These are phyloP conservation scores for Centropristis striata DNA, from an alignment of 2,113 vertebrate species.

Conservation along the genomic window DNA sequence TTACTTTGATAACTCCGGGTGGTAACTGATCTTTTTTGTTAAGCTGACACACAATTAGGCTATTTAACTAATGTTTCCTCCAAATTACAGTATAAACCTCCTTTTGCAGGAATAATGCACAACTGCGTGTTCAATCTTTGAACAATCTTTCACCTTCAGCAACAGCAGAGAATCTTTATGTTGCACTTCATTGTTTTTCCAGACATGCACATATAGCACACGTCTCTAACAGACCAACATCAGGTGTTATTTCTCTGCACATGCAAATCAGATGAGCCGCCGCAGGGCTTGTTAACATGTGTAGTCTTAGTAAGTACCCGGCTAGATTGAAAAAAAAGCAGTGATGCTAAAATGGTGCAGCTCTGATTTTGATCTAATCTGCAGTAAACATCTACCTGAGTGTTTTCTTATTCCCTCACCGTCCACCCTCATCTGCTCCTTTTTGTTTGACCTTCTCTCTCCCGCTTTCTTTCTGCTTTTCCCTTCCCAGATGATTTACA, in stretches of 20 bases:
- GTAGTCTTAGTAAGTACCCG: background rate
- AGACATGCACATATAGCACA: no score
- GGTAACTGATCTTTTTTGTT: background rate
- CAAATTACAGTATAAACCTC: background rate
- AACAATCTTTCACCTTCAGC: background rate
- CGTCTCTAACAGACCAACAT: background rate
- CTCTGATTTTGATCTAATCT: background rate
- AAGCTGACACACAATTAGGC: background rate
- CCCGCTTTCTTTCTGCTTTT: background rate
- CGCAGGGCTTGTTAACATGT: background rate
- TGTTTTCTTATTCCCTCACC: background rate
- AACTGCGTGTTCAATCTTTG: background rate
- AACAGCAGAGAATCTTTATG: no score
- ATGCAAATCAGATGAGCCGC: constrained; percentile 15
- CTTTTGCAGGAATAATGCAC: background rate
- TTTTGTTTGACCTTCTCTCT: constrained; percentile 32
- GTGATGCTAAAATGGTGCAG: background rate
- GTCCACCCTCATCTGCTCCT: constrained; percentile 1
- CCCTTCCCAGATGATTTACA: constrained; percentile 53
- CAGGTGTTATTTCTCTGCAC: background rate
- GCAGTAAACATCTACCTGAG: background rate
- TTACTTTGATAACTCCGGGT: background rate
- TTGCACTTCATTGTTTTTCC: background rate
- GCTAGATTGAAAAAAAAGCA: background rate
- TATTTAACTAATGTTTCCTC: background rate